Percentiles rank a stretch among this genome's conserved stretches.
These are phyloP conservation scores for Poecile montanus DNA, from an alignment of 2,797 vertebrate genomes.

Conservation along the genomic window DNA sequence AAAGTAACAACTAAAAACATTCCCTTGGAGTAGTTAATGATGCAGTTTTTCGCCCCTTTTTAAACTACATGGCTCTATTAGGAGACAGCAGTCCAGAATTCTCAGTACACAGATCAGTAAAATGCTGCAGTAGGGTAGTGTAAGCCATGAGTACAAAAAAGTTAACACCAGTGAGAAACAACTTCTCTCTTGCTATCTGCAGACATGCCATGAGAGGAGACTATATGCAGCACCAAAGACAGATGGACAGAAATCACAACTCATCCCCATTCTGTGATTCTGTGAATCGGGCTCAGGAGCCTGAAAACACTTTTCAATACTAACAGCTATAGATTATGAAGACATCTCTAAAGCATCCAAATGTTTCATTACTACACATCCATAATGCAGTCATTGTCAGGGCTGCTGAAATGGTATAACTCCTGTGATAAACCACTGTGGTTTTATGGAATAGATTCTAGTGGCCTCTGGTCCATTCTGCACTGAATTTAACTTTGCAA, in stretches of 20 bases:
- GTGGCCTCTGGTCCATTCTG: background rate
- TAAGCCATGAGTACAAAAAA: background rate
- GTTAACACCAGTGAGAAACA: background rate
- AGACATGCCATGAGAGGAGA: background rate
- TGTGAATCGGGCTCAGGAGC: background rate
- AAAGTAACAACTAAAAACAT: background rate
- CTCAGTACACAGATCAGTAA: background rate
- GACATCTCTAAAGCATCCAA: background rate
- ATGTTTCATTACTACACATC: background rate
- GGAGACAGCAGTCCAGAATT: background rate
- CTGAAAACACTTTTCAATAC: background rate
- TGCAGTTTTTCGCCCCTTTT: background rate
- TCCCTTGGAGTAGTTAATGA: background rate
- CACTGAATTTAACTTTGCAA: background rate
- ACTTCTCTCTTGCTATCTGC: background rate
- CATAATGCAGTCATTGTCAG: accelerated
- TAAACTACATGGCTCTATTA: background rate
- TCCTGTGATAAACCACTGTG: background rate
- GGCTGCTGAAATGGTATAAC: background rate
- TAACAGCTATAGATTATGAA: background rate
- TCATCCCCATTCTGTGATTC: background rate
- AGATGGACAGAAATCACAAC: background rate
- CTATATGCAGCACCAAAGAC: background rate
- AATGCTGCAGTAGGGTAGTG: background rate
- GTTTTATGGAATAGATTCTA: background rate